Conservation (phyloP, 2,113 vertebrate species). For the Periophthalmus modestus region DNA sequence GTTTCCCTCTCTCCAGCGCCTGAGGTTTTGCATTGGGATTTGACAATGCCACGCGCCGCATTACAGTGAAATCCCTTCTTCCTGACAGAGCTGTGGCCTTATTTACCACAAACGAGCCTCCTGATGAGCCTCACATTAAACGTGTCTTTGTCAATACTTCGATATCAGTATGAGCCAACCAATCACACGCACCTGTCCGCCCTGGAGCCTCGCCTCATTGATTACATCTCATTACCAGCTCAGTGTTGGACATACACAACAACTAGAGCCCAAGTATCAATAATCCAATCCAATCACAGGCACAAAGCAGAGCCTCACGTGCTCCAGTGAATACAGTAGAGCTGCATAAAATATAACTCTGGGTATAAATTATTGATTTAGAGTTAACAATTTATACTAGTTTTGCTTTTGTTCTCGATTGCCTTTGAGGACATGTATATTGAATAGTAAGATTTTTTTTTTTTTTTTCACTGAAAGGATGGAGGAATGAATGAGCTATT, state of each 20-base stretch:
- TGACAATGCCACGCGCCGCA: slow-evolving; percentile 19
- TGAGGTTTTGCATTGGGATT: slow-evolving; percentile 2
- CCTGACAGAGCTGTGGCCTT: slow-evolving; percentile 23
- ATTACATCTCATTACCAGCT: slow-evolving; percentile 38
- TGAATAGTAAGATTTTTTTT: neutral
- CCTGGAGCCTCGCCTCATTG: slow-evolving; percentile 25
- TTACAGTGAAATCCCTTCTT: slow-evolving; percentile 11
- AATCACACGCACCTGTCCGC: slow-evolving; percentile 41
- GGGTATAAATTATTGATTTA: neutral
- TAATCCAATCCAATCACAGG: slow-evolving; percentile 6
- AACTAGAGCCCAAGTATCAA: slow-evolving; percentile 20
- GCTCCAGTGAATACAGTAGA: neutral
- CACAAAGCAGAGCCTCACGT: neutral
- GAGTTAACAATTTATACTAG: slow-evolving; percentile 4
- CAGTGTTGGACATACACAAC: slow-evolving; percentile 19
- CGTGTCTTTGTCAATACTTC: slow-evolving; percentile 49
- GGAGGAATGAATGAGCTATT: neutral
- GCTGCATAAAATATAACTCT: slow-evolving; percentile 6
- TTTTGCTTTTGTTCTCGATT: neutral
- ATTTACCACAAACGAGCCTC: slow-evolving; percentile 44
- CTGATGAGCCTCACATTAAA: slow-evolving; percentile 47
- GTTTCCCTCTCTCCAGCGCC: neutral
- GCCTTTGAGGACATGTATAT: neutral
- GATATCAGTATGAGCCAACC: slow-evolving; percentile 41
- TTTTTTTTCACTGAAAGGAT: neutral